A percentile compares a stretch with the other conserved stretches of the same genome.
These are phyloP conservation scores for Phania funesta DNA, from an alignment of 2,888 invertebrate genomes.

Conservation along the genomic window DNA sequence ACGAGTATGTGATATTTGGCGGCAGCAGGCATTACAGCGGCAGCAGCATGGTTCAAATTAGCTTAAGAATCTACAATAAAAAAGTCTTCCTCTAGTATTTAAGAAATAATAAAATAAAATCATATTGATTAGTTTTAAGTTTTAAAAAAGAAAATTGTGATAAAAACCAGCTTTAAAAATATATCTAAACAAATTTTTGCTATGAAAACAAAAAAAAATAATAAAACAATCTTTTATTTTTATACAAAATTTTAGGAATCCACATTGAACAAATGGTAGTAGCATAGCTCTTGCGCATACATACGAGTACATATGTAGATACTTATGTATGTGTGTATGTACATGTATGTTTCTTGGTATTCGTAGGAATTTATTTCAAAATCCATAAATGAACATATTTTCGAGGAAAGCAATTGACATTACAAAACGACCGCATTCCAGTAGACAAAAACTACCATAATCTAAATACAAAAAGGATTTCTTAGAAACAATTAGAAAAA, in stretches of 20 bases:
- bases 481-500: no score
- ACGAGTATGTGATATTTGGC: slow-evolving; percentile 63
- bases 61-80: slow-evolving; percentile 42
- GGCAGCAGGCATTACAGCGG: slow-evolving; percentile 57
- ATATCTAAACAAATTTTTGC: slow-evolving; percentile 37
- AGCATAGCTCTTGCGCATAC: no score
- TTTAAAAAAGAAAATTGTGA: slow-evolving; percentile 70
- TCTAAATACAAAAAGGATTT: no score
- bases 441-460: no score
- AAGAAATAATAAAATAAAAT: slow-evolving; percentile 64
- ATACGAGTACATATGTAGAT: no score
- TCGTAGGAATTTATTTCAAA: no score
- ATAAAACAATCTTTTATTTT: slow-evolving; percentile 58
- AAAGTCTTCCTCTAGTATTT: slow-evolving; percentile 63
- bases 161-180: slow-evolving; percentile 70
- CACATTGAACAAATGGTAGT: no score
- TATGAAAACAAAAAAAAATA: slow-evolving; percentile 43
- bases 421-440: no score
- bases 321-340: no score
- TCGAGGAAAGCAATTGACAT: no score
- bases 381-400: no score
- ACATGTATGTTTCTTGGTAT: no score
- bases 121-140: slow-evolving; percentile 42
- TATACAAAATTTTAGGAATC: neutral
- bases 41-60: slow-evolving; percentile 65